phyloP scores from a whole-genome alignment of 2,888 invertebrate species.

The Iphiclides podalirius region DNA sequence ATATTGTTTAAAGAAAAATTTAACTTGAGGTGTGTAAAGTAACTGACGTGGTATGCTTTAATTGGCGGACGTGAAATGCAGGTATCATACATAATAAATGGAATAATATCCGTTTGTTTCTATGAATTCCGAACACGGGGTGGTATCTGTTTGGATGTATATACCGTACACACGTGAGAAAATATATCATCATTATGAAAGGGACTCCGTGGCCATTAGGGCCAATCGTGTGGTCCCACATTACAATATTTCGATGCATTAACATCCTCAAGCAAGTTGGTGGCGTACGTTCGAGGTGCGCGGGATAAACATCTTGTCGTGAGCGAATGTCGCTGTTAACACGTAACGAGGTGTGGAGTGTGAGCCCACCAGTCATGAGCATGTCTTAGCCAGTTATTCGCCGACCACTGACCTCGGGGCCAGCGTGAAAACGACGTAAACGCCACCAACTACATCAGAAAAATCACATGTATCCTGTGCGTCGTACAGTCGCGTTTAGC shows the following conservation, averaged over 20 bases:
- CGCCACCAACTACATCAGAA: conserved; percentile 27
- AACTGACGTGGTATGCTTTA: too few species aligned
- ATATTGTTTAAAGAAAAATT: too few species aligned
- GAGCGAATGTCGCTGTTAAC: conserved; percentile 78
- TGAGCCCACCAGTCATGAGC: conserved; percentile 78
- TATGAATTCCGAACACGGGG: too few species aligned
- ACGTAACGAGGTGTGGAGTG: conserved; percentile 79
- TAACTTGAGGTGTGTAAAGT: too few species aligned
- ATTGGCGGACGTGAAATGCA: too few species aligned
- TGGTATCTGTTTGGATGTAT: too few species aligned
- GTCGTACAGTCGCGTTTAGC: conserved; percentile 34
- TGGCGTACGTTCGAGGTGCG: conserved; percentile 62
- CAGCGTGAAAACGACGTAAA: conserved; percentile 48
- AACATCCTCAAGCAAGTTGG: conserved; percentile 35
- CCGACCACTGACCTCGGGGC: conserved; percentile 70
- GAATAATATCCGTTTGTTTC: too few species aligned
- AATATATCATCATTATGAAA: conserved; percentile 12
- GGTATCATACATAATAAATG: too few species aligned
- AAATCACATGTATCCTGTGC: conserved; percentile 33
- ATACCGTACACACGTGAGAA: too few species aligned
- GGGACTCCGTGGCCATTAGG: conserved; percentile 15
- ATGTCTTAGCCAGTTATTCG: conserved; percentile 77
- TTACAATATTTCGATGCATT: conserved; percentile 54
- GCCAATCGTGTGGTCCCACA: conserved; percentile 58
- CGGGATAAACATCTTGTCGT: conserved; percentile 75